These are phyloP conservation scores for Nannobrachium achirus DNA, from an alignment of 2,113 vertebrate genomes.

Conservation along the genomic window DNA sequence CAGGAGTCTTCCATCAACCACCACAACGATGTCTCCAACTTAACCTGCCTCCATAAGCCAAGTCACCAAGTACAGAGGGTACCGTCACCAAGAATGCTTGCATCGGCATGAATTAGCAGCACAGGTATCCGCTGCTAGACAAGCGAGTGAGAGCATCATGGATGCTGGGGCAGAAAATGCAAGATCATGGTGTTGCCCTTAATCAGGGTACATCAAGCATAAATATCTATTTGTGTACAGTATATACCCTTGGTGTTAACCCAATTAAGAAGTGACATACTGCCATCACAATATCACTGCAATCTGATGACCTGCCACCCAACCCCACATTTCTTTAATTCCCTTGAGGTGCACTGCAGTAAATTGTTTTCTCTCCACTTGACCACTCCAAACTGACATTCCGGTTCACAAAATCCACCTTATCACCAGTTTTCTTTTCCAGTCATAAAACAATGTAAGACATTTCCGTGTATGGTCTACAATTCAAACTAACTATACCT, in stretches of 20 bases:
- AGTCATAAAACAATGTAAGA: neutral
- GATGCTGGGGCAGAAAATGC: neutral
- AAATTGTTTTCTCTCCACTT: too few relatives aligned
- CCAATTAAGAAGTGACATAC: too few relatives aligned
- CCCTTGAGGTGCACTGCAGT: too few relatives aligned
- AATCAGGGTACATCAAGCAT: neutral
- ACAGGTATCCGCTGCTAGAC: neutral
- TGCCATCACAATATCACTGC: too few relatives aligned
- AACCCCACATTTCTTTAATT: too few relatives aligned
- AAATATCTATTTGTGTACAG: too few relatives aligned
- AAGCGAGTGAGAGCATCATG: neutral
- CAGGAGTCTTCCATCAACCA: neutral
- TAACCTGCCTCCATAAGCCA: neutral
- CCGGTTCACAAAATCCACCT: too few relatives aligned
- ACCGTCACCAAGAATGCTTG: neutral
- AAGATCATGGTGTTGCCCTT: neutral
- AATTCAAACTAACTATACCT: constrained; percentile 79
- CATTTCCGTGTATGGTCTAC: neutral
- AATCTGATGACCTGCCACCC: too few relatives aligned
- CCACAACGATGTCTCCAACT: neutral
- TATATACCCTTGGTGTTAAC: neutral
- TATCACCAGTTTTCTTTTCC: neutral
- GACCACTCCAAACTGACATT: too few relatives aligned
- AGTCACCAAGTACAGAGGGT: too few relatives aligned
- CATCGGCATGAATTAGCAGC: constrained; percentile 12